Evolutionary conservation across 1,140 invertebrate species (phyloP), one percentile per base, ranked within the genome.

Genomic region (Anastatus disparis): DNA sequence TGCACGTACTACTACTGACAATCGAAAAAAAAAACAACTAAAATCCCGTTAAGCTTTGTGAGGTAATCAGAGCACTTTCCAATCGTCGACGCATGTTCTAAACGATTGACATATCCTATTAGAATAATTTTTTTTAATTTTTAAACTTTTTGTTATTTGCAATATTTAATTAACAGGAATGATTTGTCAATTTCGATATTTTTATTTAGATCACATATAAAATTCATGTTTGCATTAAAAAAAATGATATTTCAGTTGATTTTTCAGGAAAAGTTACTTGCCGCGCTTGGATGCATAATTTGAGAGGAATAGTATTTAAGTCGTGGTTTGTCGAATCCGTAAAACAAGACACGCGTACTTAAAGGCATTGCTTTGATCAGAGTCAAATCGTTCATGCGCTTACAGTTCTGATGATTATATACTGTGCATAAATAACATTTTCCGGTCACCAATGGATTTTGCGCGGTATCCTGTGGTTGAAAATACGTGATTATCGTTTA

Each of bases 31-130:
- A 63, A 66, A 35, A 40, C 52, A 65, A 61, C 71, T 71, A 64
- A 68, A 66, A 48, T 75, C 72, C 76, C 76, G 76, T 77, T 77
- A 77, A 52, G 35, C 65, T 59, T 74, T 68, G 38, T 52, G 26
- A 73, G 53, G 66, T 44, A 68, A 68, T 40, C 73, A 22, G 71
- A 75, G 55, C 71, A 74, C 74, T 77, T 77, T 77, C 74, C 31
- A 77, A 50, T 74, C 69, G 64, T 74, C 67, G 70, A 71, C 72
- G 74, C 70, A 26, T 71, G 70, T 71, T 63, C 67, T 42, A 59
- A 17, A 73, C 72, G 69, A 74, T 74, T 61, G 56, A 70, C 13
- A 55, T 17, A 55, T 52, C 9, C 26, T 22, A 48, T 48, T 48
- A 17, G 24, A n/a, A n/a, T n/a, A n/a, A n/a, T n/a, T n/a, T n/a